Evolutionary conservation across 2,888 invertebrate genomes (phyloP).

Genomic region (Troides oblongomaculatus): DNA sequence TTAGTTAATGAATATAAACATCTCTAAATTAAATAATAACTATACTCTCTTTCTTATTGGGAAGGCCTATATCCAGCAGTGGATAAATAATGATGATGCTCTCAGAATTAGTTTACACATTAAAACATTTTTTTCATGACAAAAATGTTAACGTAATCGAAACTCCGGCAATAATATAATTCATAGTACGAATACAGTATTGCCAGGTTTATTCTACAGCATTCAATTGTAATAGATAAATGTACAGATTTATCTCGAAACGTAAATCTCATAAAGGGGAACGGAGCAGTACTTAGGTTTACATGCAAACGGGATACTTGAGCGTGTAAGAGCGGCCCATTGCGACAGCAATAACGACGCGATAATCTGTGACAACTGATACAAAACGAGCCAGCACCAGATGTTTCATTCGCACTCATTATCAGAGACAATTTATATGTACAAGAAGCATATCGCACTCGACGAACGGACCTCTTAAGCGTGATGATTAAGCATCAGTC

Average conservation of each 20-base stretch:
- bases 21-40: too few relatives aligned
- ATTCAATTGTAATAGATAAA: slow-evolving; percentile 19
- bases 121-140: too few relatives aligned
- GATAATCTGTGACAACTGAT: slow-evolving; percentile 23
- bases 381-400: slow-evolving; percentile 20
- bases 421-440: slow-evolving; percentile 33
- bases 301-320: slow-evolving; percentile 19
- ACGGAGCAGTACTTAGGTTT: slow-evolving; percentile 15
- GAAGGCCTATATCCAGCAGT: too few relatives aligned
- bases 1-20: too few relatives aligned
- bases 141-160: too few relatives aligned
- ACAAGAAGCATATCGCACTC: slow-evolving; percentile 35
- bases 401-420: slow-evolving; percentile 33
- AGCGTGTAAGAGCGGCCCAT: slow-evolving; percentile 3
- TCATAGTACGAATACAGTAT: too few relatives aligned
- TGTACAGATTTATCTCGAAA: slow-evolving; percentile 12
- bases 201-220: background rate
- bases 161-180: too few relatives aligned
- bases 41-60: too few relatives aligned
- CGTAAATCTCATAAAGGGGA: slow-evolving; percentile 25
- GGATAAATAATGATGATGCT: too few relatives aligned
- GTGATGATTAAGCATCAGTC: slow-evolving; percentile 40
- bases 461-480: slow-evolving; percentile 28
- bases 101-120: too few relatives aligned
- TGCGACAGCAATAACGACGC: slow-evolving; percentile 18